These are phyloP conservation scores for Romanogobio albipinnatus DNA, from an alignment of 2,113 vertebrate species.

Conservation along the genomic window DNA sequence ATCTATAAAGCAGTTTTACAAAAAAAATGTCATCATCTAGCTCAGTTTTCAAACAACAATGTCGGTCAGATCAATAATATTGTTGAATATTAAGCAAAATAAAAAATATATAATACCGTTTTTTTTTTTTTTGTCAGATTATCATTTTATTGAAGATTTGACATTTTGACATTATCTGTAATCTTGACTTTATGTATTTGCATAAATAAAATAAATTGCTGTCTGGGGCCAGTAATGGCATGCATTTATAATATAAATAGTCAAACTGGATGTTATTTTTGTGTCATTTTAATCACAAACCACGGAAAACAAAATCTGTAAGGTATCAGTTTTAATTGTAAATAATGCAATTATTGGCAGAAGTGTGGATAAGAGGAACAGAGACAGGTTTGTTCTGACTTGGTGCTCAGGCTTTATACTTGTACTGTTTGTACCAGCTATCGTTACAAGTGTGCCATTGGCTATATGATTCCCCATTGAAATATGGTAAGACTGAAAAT, in stretches of 20 bases:
- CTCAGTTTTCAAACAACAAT: too few species aligned
- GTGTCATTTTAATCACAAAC: not conserved
- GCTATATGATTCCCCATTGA: not conserved
- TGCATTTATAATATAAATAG: not conserved
- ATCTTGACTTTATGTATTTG: not conserved
- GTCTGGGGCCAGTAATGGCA: not conserved
- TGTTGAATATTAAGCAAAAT: too few species aligned
- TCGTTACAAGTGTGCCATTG: not conserved
- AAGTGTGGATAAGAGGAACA: not conserved
- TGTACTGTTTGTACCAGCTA: not conserved
- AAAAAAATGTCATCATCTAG: too few species aligned
- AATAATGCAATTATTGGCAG: not conserved
- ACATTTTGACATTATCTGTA: not conserved
- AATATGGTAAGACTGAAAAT: conserved; percentile 53
- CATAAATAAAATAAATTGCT: not conserved
- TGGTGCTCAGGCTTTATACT: not conserved
- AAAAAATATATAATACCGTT: too few species aligned
- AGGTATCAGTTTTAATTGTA: not conserved
- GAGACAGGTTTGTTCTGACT: not conserved
- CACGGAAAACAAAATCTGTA: not conserved
- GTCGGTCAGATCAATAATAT: too few species aligned
- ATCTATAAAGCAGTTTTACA: too few species aligned
- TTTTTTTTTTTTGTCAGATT: too few species aligned
- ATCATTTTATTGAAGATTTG: not conserved
- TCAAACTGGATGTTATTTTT: not conserved